These are phyloP conservation scores for Agapornis canus DNA, from an alignment of 2,797 vertebrate species.

Conservation along the genomic window DNA sequence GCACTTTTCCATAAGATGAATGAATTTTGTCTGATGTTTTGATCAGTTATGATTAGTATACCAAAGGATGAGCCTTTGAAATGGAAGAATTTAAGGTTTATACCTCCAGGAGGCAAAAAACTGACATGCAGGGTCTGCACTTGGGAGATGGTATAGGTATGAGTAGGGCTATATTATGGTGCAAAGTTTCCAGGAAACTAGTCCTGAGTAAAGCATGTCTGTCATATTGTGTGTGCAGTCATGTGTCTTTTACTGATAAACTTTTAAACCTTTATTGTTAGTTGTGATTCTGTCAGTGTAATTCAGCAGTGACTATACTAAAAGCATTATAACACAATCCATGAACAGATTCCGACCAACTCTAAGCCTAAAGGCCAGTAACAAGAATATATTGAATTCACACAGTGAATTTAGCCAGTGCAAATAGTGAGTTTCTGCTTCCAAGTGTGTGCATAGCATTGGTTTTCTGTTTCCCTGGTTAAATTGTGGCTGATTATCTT, in stretches of 20 bases:
- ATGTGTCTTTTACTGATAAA: neutral
- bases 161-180: neutral
- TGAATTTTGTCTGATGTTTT: neutral
- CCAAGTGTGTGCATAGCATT: neutral
- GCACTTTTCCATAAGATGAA: neutral
- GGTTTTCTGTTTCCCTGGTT: neutral
- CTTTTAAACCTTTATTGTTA: neutral
- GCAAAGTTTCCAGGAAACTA: neutral
- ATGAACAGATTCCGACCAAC: neutral
- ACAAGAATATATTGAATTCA: neutral
- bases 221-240: neutral
- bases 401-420: neutral
- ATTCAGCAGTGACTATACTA: neutral
- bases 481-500: neutral
- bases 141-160: neutral
- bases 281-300: neutral
- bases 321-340: neutral
- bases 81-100: neutral
- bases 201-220: neutral
- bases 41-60: neutral
- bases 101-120: neutral
- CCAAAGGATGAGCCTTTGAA: neutral
- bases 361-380: neutral
- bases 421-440: neutral
- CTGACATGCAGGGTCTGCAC: neutral